These are phyloP conservation scores for Dynastes grantii DNA, from an alignment of 2,888 invertebrate genomes.

Conservation along the genomic window DNA sequence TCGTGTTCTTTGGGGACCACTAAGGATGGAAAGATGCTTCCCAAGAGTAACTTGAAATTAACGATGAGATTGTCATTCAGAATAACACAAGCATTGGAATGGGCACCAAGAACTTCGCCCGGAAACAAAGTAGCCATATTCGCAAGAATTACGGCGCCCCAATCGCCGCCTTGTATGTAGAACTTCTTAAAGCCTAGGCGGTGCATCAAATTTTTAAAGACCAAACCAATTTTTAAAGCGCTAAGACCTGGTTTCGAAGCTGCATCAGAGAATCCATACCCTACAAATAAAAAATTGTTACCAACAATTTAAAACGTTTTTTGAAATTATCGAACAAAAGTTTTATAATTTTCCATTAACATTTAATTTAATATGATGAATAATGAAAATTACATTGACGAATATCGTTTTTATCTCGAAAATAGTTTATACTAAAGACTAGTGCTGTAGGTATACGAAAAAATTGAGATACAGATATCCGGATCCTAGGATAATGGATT, in stretches of 20 bases:
- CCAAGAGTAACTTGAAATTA: slow-evolving; percentile 72
- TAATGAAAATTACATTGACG: no score
- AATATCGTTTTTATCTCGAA: no score
- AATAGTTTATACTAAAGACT: no score
- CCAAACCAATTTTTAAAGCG: slow-evolving; percentile 73
- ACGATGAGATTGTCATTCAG: slow-evolving; percentile 62
- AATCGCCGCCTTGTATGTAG: slow-evolving; percentile 87
- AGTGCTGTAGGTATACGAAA: no score
- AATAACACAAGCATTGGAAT: slow-evolving; percentile 72
- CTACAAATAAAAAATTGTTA: slow-evolving; percentile 56
- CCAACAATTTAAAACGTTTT: no score
- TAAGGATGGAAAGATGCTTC: slow-evolving; percentile 74
- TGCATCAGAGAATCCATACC: slow-evolving; percentile 72
- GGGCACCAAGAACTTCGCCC: slow-evolving; percentile 73
- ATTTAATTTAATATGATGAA: no score
- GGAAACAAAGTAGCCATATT: slow-evolving; percentile 78
- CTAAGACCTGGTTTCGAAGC: slow-evolving; percentile 77
- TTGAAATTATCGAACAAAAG: no score
- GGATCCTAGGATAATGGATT: no score
- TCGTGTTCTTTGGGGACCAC: slow-evolving; percentile 73
- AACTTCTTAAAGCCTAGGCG: slow-evolving; percentile 79
- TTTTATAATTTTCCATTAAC: no score
- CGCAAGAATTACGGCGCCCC: slow-evolving; percentile 80
- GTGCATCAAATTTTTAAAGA: slow-evolving; percentile 80
- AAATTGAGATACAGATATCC: no score